Conservation (phyloP, 2,888 invertebrate species). For the Pseudococcus viburni region DNA sequence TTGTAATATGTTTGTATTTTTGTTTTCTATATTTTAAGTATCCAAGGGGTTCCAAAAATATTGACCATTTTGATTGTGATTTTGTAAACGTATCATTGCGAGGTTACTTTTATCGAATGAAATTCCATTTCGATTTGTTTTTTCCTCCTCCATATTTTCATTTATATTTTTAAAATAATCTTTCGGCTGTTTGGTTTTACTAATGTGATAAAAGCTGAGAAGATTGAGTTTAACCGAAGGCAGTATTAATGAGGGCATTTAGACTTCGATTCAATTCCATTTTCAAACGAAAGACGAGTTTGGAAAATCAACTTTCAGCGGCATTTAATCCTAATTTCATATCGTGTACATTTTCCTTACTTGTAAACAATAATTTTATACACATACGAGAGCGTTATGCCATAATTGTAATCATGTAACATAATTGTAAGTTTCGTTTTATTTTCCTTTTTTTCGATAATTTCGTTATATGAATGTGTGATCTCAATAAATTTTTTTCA, state of each 20-base stretch:
- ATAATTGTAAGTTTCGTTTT: neutral
- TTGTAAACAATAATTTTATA: slow-evolving; percentile 13
- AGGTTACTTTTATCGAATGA: neutral
- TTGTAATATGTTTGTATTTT: neutral
- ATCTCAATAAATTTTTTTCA: slow-evolving; percentile 53
- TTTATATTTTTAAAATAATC: neutral
- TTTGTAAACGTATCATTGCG: slow-evolving; percentile 4
- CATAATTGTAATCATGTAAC: neutral
- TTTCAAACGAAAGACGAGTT: neutral
- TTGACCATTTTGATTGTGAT: slow-evolving; percentile 16
- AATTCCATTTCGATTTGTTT: neutral
- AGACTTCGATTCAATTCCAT: slow-evolving; percentile 10
- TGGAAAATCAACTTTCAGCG: neutral
- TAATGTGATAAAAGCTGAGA: slow-evolving; percentile 33
- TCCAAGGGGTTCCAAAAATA: slow-evolving; percentile 7
- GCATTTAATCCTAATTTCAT: slow-evolving; percentile 25
- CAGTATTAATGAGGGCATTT: slow-evolving; percentile 27
- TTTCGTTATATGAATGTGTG: slow-evolving; percentile 10
- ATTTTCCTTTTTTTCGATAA: slow-evolving; percentile 12
- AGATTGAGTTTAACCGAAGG: neutral
- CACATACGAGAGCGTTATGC: neutral
- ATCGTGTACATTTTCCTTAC: slow-evolving; percentile 3
- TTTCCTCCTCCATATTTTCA: neutral
- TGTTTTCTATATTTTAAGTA: neutral
- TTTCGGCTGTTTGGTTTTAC: neutral